Evolutionary conservation across 1,140 invertebrate genomes (phyloP).

Genomic region (Drosophila mauritiana): DNA sequence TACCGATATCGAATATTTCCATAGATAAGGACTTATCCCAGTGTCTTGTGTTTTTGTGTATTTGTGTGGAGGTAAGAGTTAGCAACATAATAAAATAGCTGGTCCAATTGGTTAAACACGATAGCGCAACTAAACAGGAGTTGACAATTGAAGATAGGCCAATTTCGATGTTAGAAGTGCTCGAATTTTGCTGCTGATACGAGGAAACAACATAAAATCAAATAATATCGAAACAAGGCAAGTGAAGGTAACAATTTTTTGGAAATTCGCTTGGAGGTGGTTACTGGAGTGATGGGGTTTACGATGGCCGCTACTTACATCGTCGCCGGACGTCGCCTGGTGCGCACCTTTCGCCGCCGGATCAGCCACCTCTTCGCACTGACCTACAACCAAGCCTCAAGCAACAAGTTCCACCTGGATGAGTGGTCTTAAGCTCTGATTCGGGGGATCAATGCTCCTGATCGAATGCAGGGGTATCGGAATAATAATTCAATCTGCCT

Average conservation of each 20-base stretch:
- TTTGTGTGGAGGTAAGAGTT: conserved; percentile 23
- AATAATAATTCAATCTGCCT: conserved; percentile 24
- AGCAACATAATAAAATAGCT: conserved; percentile 69
- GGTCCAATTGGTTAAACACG: conserved; percentile 56
- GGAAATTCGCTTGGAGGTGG: conserved; percentile 38
- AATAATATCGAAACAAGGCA: conserved; percentile 31
- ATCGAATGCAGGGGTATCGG: conserved; percentile 15
- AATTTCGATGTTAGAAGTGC: conserved; percentile 51
- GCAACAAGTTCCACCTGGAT: conserved; percentile 60
- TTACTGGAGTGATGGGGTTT: conserved; percentile 52
- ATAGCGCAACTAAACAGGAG: conserved; percentile 48
- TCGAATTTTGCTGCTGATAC: conserved; percentile 32
- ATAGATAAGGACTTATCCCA: neutral
- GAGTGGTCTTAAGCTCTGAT: conserved; percentile 34
- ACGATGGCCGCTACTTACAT: conserved; percentile 73
- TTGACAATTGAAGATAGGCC: conserved; percentile 20
- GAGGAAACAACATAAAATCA: conserved; percentile 23
- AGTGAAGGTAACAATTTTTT: conserved; percentile 26
- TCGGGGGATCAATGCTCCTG: conserved; percentile 33
- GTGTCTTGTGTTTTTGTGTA: conserved; percentile 15
- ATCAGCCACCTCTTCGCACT: conserved; percentile 78
- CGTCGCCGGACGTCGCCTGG: conserved; percentile 73
- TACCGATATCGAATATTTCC: neutral
- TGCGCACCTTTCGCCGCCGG: conserved; percentile 69
- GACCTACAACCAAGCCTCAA: conserved; percentile 69